Evolutionary conservation across 2,888 invertebrate species (phyloP), one percentile per base, ranked within the genome.

Genomic region (Isotomurus palustris): DNA sequence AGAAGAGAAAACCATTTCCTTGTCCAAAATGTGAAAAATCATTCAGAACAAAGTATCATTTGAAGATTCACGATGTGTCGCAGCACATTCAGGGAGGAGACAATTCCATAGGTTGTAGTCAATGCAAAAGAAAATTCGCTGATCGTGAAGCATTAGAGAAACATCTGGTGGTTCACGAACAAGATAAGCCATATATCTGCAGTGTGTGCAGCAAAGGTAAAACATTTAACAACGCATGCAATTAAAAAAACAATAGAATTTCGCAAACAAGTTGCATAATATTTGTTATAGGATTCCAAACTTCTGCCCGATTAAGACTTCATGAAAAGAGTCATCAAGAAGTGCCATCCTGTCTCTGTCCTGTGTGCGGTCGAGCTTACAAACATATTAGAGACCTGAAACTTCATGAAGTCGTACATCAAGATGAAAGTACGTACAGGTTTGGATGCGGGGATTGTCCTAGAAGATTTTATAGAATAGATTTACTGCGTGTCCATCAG

Each of bases 11-110:
- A 43, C 64, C 60, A 8, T 56, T 53, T 47, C 58, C 58, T 10
- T 64, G 64, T 44, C 51, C 58, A 22, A 64, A 64, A 32, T 64
- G 64, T 52, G 60, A 60, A 29, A 60, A 60, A 24, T 38, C 64
- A 22, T 64, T 60, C 28, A 48, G 64, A 45, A 60, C 60, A n/a
- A 60, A 56, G 36, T 64, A 60, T 24, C 60, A 64, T 25, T 54
- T 64, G 27, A 64, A 64, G 29, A 58, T 56, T 32, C 64, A 64
- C 43, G 58, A 64, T 36, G 60, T 64, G 1, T 48, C 53, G n/a
- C 51, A 56, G 22, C 64, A 64, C 35, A 38, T 58, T 24, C 60
- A 55, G 41, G 60, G 60, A 32, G 57, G 53, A 14, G 57, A 60
- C 22, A 45, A 28, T 3, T 44, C 53, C 3, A 50, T 64, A 19